phyloP scores from a whole-genome alignment of 2,113 vertebrate genomes.

The Amia ocellicauda region DNA sequence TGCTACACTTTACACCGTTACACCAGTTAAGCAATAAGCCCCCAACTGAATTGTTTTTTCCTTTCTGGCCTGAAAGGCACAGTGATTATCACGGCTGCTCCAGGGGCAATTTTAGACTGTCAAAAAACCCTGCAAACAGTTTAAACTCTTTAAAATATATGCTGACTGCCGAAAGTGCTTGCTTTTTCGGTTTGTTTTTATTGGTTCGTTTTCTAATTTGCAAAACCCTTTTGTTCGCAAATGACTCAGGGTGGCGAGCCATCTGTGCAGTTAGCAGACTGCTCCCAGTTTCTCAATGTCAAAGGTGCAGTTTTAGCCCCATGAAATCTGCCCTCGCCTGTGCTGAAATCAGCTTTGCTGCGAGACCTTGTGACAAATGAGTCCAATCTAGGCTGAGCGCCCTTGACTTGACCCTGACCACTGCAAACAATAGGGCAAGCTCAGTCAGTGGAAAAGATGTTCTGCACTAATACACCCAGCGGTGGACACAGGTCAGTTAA shows the following conservation, averaged over 20 bases:
- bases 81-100: conserved; percentile 79
- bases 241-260: conserved; percentile 72
- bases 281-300: conserved; percentile 81
- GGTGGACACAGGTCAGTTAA: conserved; percentile 83
- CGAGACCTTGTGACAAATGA: conserved; percentile 98
- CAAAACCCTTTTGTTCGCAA: conserved; percentile 71
- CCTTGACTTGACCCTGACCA: conserved; percentile 99
- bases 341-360: conserved; percentile 95
- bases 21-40: conserved; percentile 83
- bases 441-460: conserved; percentile 99
- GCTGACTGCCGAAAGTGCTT: conserved; percentile 60
- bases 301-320: conserved; percentile 85
- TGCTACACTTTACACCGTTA: conserved; percentile 87
- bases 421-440: conserved; percentile 95
- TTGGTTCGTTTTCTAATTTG: conserved; percentile 59
- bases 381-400: conserved; percentile 97
- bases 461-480: conserved; percentile 98
- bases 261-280: conserved; percentile 78
- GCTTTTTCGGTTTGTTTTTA: conserved; percentile 32
- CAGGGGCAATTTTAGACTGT: conserved; percentile 79
- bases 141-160: conserved; percentile 76
- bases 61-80: conserved; percentile 81
- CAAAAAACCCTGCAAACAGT: conserved; percentile 73
- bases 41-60: conserved; percentile 76
- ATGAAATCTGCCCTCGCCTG: conserved; percentile 79